Conservation (phyloP, 2,888 invertebrate genomes). For the Orchesellides sinensis region DNA sequence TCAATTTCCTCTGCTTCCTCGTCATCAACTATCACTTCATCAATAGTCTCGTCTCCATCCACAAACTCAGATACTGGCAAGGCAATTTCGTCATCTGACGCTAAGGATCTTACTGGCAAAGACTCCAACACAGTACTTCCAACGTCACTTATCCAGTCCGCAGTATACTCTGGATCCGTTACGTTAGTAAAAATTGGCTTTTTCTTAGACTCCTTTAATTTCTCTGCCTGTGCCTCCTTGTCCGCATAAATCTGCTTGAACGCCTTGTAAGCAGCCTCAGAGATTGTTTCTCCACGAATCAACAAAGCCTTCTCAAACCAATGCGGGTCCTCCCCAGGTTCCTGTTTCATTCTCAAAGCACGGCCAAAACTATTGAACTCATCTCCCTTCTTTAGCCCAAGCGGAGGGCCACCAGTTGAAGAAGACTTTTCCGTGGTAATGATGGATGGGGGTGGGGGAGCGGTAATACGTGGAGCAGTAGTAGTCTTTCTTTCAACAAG, state of each 20-base stretch:
- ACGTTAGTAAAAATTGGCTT: not conserved
- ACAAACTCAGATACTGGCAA: slow-evolving; percentile 9
- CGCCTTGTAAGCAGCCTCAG: slow-evolving; percentile 55
- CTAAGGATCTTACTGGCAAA: too few species aligned
- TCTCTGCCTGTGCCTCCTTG: slow-evolving; percentile 2
- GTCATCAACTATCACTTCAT: not conserved
- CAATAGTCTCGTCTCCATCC: not conserved
- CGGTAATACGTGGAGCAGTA: too few species aligned
- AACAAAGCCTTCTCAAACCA: slow-evolving; percentile 43
- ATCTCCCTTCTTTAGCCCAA: too few species aligned
- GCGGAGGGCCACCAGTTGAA: too few species aligned
- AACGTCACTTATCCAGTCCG: slow-evolving; percentile 53
- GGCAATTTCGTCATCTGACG: too few species aligned
- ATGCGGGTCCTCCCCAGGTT: slow-evolving; percentile 14
- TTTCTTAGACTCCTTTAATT: not conserved
- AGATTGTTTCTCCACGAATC: slow-evolving; percentile 43
- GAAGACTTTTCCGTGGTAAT: too few species aligned
- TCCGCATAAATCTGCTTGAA: slow-evolving; percentile 34
- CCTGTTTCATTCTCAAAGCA: not conserved
- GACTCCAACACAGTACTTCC: not conserved
- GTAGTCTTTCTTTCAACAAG: not conserved
- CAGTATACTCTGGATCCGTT: slow-evolving; percentile 52
- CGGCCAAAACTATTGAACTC: too few species aligned
- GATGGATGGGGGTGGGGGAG: too few species aligned
- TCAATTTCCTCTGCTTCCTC: not conserved